Base-by-base conservation (phyloP, 64 coral and sea anemone species). In the Porites lutea region DNA sequence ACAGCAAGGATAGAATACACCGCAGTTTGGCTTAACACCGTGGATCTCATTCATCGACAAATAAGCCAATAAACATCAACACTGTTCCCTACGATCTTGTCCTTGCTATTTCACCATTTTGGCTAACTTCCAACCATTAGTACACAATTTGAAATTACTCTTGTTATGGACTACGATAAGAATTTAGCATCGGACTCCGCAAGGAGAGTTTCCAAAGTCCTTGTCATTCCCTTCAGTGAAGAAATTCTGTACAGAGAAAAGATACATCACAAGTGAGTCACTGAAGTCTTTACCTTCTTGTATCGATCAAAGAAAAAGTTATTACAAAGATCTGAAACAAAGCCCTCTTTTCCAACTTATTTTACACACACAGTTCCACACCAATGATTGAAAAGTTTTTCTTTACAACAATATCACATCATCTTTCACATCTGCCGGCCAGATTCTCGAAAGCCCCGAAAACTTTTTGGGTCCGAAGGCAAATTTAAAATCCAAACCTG, bases 181-280 rank as follows among this genome's bases (percentile, higher is more conserved):
- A 85, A 87, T 76, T 93, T 93, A 55, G 74, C 74, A 77, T 93
- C 91, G 8, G 91, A 93, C 48, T 93, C 91, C 13, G 91, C 91
- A 66, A 93, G 79, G 23, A 93, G 59, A 19, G 74, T 51, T 79
- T 93, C 91, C 51, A 93, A 85, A 52, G 91, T 93, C 71, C 85
- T 93, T 22, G 91, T 93, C 53, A 93, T 85, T 60, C 85, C 91
- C 48, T 93, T 93, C 48, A 93, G 54, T 9, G 91, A 93, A 19
- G 91, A 75, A 78, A 93, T 79, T 85, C 91, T 93, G 73, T 50
- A 70, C 45, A 92, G 21, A 76, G 19, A 49, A 50, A 58, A 15
- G 74, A 6, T 44, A 27, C 13, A 79, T 13, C 49, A 52, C 27
- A 37, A 0, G 27, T 37, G 27, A 37, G 27, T 37, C 27, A 37